A percentile compares a stretch with the other conserved stretches of the same genome.
Evolutionary conservation across 1,140 invertebrate genomes (phyloP).

Genomic region (Andrena cerasifolii): DNA sequence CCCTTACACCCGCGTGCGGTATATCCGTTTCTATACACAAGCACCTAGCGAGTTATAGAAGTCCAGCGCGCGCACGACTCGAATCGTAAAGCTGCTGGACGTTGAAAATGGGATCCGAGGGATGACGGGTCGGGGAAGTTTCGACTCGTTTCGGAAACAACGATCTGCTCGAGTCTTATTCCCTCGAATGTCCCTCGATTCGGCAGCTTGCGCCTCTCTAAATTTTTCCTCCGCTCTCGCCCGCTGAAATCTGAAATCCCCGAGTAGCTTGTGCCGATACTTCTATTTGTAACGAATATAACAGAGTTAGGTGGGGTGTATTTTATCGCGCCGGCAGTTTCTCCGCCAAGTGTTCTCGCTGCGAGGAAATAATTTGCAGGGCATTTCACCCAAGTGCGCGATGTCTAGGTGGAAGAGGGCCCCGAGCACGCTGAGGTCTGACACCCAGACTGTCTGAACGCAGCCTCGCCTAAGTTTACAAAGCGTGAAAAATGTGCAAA

Average conservation of each 20-base stretch:
- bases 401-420: background rate
- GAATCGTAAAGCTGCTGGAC: constrained; percentile 34
- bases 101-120: constrained; percentile 38
- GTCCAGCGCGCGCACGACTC: constrained; percentile 17
- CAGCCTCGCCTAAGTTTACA: background rate
- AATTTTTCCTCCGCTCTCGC: background rate
- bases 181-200: background rate
- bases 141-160: background rate
- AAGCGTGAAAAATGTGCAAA: constrained; percentile 36
- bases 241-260: too few species aligned
- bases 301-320: too few species aligned
- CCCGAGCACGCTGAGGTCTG: background rate
- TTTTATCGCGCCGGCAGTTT: background rate
- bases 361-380: constrained; percentile 9
- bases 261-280: too few species aligned
- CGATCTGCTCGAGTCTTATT: background rate
- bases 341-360: background rate
- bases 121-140: constrained; percentile 12
- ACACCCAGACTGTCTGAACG: constrained; percentile 21
- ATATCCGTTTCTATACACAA: constrained; percentile 33
- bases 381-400: background rate
- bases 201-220: background rate
- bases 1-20: background rate
- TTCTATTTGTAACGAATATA: too few species aligned
- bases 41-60: constrained; percentile 17